Evolutionary conservation across 1,140 invertebrate genomes (phyloP).

Genomic region (Drosophila bocki): DNA sequence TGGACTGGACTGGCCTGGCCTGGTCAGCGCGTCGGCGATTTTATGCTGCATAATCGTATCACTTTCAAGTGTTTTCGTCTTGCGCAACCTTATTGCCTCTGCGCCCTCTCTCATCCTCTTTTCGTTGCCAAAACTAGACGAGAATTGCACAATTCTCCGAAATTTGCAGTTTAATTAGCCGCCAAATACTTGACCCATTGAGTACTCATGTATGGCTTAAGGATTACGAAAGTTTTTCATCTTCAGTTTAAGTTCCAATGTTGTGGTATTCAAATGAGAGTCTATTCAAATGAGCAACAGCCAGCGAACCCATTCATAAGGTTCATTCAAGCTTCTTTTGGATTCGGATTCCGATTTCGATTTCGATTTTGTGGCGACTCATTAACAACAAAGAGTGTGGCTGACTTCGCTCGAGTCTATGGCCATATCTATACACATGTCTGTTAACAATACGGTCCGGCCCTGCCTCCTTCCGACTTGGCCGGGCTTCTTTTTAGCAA

Average conservation of each 20-base stretch:
- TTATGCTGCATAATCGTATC: slow-evolving; percentile 82
- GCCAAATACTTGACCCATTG: slow-evolving; percentile 46
- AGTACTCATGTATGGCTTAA: slow-evolving; percentile 19
- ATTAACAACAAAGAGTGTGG: slow-evolving; percentile 51
- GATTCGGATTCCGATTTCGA: neutral
- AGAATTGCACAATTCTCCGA: slow-evolving; percentile 65
- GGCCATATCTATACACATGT: slow-evolving; percentile 24
- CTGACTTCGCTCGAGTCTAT: slow-evolving; percentile 22
- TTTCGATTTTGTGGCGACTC: slow-evolving; percentile 63
- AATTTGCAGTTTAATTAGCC: slow-evolving; percentile 57
- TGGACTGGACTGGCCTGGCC: slow-evolving; percentile 17
- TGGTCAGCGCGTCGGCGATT: slow-evolving; percentile 17
- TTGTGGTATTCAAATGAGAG: slow-evolving; percentile 34
- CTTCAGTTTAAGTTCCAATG: neutral
- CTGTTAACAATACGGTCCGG: slow-evolving; percentile 26
- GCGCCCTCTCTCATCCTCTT: neutral
- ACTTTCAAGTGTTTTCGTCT: slow-evolving; percentile 73
- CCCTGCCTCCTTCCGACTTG: neutral
- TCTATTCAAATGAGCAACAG: slow-evolving; percentile 34
- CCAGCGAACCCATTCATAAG: slow-evolving; percentile 56
- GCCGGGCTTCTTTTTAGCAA: slow-evolving; percentile 61
- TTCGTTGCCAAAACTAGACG: slow-evolving; percentile 50
- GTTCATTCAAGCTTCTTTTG: slow-evolving; percentile 48
- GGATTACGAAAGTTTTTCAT: slow-evolving; percentile 47
- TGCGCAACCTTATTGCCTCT: slow-evolving; percentile 24